Conservation (phyloP, 2,113 vertebrate species). For the Leptocoma aspasia region DNA sequence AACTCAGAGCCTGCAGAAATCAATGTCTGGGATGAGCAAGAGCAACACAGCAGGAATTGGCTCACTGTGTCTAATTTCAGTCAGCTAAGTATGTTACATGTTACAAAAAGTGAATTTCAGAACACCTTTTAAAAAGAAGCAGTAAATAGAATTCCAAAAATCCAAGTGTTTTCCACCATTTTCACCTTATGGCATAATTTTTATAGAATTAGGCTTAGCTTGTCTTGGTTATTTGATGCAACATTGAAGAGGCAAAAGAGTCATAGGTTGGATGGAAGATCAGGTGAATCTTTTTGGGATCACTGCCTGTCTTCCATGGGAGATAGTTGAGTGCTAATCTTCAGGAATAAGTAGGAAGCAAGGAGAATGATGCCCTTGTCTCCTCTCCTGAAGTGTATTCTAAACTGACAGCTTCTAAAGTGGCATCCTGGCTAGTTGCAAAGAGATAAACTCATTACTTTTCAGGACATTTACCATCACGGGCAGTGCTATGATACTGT, state of each 20-base stretch:
- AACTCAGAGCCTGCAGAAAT: constrained; percentile 67
- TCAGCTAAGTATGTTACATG: constrained; percentile 82
- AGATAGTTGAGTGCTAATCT: background rate
- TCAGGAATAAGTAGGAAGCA: background rate
- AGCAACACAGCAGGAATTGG: constrained; percentile 68
- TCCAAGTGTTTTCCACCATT: background rate
- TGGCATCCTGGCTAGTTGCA: background rate
- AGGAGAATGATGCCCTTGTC: background rate
- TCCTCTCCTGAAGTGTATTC: background rate
- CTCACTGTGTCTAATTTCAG: constrained; percentile 82
- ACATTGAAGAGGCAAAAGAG: background rate
- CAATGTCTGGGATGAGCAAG: constrained; percentile 37
- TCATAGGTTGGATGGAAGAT: background rate
- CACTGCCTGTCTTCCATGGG: background rate
- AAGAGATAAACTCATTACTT: background rate
- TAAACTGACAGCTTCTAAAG: background rate
- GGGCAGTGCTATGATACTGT: background rate
- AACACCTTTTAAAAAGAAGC: background rate
- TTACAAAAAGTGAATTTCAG: background rate
- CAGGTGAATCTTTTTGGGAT: background rate
- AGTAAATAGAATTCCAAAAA: background rate
- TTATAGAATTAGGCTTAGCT: background rate
- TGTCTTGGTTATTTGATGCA: background rate
- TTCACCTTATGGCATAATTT: background rate
- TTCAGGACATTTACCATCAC: background rate